phyloP scores from a whole-genome alignment of 1,140 invertebrate genomes.

The Drosophila lowei region DNA sequence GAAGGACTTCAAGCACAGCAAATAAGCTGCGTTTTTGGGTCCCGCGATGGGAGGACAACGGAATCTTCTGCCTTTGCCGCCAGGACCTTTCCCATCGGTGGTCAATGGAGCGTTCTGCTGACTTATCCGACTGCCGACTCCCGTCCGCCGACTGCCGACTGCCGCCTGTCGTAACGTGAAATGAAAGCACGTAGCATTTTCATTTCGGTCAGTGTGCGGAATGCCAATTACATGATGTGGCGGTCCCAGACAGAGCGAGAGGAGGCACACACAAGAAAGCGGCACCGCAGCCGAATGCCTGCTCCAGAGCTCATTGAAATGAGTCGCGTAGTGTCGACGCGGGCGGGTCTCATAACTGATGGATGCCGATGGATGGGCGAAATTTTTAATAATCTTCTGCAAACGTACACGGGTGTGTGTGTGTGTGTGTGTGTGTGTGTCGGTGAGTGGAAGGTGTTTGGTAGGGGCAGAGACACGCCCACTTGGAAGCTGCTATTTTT shows the following conservation, averaged over 20 bases:
- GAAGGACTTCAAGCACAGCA: constrained; percentile 38
- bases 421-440: too few species aligned
- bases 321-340: constrained; percentile 59
- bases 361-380: constrained; percentile 71
- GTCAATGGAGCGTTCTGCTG: constrained; percentile 73
- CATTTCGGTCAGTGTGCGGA: constrained; percentile 78
- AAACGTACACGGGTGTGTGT: constrained; percentile 11
- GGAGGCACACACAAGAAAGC: too few species aligned
- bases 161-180: constrained; percentile 66
- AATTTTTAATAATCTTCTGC: constrained; percentile 75
- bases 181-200: constrained; percentile 81
- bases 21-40: constrained; percentile 58
- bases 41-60: not conserved
- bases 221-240: constrained; percentile 77
- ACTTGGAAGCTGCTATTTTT: not conserved
- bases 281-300: constrained; percentile 18
- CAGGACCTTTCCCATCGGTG: constrained; percentile 43
- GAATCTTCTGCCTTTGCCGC: not conserved
- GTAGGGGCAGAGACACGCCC: not conserved
- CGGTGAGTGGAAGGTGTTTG: not conserved
- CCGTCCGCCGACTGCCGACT: constrained; percentile 45
- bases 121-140: constrained; percentile 59
- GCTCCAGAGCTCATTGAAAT: constrained; percentile 64
- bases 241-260: constrained; percentile 36
- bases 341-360: constrained; percentile 61